Evolutionary conservation across 2,797 vertebrate genomes (phyloP).

Genomic region (Melanotaenia parkinsoni): DNA sequence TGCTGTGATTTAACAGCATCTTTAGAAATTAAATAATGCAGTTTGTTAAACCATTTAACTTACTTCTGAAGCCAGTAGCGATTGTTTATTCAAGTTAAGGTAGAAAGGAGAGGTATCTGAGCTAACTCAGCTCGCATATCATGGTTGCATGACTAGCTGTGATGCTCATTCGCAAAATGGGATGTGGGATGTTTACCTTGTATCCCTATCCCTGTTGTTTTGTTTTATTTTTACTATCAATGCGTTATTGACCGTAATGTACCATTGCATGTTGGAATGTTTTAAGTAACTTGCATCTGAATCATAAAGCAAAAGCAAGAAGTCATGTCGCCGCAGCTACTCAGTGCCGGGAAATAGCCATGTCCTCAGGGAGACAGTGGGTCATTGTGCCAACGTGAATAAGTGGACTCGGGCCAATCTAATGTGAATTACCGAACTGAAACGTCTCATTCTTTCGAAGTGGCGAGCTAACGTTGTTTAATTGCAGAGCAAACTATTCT

Average conservation of each 20-base stretch:
- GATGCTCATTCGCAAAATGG: conserved; percentile 40
- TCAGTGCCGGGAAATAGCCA: conserved; percentile 57
- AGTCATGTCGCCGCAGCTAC: conserved; percentile 38
- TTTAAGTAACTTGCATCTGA: not conserved
- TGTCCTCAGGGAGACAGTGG: conserved; percentile 57
- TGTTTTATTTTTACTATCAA: not conserved
- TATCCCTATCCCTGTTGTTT: not conserved
- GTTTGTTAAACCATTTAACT: accelerated
- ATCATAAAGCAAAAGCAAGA: not conserved
- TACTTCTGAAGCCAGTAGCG: not conserved
- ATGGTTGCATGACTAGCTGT: conserved; percentile 55
- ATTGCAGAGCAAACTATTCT: conserved; percentile 6
- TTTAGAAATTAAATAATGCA: accelerated
- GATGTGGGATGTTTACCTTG: conserved; percentile 2
- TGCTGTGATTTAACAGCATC: accelerated
- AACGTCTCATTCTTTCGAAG: conserved; percentile 41
- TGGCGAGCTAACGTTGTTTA: conserved; percentile 25
- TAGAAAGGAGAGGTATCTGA: not conserved
- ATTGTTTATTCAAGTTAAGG: not conserved
- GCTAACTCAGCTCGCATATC: conserved; percentile 48
- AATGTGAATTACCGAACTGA: conserved; percentile 61
- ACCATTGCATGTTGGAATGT: accelerated
- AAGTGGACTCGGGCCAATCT: conserved; percentile 66
- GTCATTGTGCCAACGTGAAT: conserved; percentile 77
- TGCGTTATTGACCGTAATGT: not conserved